These are phyloP conservation scores for Athrips mouffetella DNA, from an alignment of 2,888 invertebrate species.

Conservation along the genomic window DNA sequence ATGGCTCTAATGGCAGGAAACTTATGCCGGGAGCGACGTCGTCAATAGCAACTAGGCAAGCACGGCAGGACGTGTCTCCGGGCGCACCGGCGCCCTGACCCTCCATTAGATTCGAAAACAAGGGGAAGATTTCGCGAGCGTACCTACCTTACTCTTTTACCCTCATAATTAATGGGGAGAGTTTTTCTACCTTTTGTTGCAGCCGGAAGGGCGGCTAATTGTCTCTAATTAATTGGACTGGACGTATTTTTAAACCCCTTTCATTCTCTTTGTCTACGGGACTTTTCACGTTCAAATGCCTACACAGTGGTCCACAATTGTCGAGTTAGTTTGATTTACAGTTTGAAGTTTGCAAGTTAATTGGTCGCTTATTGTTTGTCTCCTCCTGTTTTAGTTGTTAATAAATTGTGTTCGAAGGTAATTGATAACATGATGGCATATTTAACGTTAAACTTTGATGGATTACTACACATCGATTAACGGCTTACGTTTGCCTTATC, in stretches of 20 bases:
- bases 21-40: neutral
- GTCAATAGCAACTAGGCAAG: neutral
- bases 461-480: conserved; percentile 7
- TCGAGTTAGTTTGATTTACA: conserved; percentile 44
- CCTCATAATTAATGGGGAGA: conserved; percentile 68
- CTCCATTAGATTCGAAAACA: conserved; percentile 48
- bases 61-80: neutral
- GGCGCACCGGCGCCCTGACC: conserved; percentile 27
- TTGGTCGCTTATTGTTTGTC: conserved; percentile 49
- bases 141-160: conserved; percentile 42
- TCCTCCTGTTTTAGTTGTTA: conserved; percentile 18
- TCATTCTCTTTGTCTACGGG: conserved; percentile 53
- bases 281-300: conserved; percentile 38
- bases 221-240: conserved; percentile 73
- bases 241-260: conserved; percentile 67
- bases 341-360: conserved; percentile 44
- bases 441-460: conserved; percentile 2
- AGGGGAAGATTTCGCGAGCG: conserved; percentile 44
- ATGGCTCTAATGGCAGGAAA: too few species aligned
- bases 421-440: conserved; percentile 5
- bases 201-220: conserved; percentile 70
- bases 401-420: neutral
- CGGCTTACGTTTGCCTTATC: neutral
- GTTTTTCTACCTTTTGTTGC: conserved; percentile 75
- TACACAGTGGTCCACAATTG: conserved; percentile 36